Base-by-base conservation (phyloP, 2,113 vertebrate genomes). In the Jaculus jaculus region DNA sequence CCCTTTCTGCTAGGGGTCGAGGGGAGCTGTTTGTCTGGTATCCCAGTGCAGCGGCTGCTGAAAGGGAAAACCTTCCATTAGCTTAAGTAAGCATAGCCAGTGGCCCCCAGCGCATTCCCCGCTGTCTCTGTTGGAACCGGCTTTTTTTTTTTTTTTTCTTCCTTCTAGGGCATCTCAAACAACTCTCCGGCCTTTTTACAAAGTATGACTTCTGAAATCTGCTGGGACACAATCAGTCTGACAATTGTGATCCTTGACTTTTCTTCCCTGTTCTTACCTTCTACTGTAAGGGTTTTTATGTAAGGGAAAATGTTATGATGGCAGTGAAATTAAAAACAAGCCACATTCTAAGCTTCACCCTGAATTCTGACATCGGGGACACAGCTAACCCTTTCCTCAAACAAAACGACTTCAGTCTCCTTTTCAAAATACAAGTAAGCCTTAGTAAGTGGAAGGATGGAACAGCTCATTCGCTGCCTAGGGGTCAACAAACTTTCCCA, bases 1-100 rank as follows among this genome's bases (percentile, higher is more conserved):
- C 98, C 98, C 97, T 98, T 98, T 97, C 98, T 94, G 98, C 98
- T 98, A 97, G 98, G 98, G 98, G 98, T 99, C 98, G 97, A 92
- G 87, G 97, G 93, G 98, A 97, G 98, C 96, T 99, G 98, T 99
- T 99, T 99, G 98, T 98, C 97, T 98, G 94, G 99, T 99, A 98
- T 99, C 98, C 99, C 97, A 96, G 99, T 98, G 98, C 97, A 97
- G 97, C 98, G 98, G 96, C 97, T 96, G 97, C 98, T 99, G 99
- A 99, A 99, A 99, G 99, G 98, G 98, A 98, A 99, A 98, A 98
- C 98, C 99, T 99, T 88, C 98, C 98, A 99, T 98, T 99, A 99
- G 99, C 99, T 98, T 99, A 99, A 99, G 98, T 97, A 98, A 99
- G 98, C 99, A 98, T 90, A 95, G 98, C 92, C 93, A 98, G 98